A percentile compares a stretch with the other conserved stretches of the same genome.
These are phyloP conservation scores for Idaea dimidiata DNA, from an alignment of 2,888 invertebrate genomes.

Conservation along the genomic window DNA sequence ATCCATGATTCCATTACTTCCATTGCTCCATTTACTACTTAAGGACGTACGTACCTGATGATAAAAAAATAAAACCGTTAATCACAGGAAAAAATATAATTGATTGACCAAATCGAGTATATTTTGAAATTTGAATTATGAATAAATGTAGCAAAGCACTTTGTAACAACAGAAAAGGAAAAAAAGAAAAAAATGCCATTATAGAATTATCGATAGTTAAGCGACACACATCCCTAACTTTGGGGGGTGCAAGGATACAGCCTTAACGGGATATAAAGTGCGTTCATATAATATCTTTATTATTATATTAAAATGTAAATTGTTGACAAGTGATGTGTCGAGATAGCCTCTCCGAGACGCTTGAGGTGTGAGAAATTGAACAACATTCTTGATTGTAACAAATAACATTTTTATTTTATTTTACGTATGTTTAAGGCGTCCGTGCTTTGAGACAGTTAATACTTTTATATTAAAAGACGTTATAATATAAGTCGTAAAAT, in stretches of 20 bases:
- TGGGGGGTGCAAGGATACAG: conserved; percentile 23
- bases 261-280: conserved; percentile 42
- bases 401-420: background rate
- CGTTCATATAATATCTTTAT: conserved; percentile 45
- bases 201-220: conserved; percentile 14
- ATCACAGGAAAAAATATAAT: no score
- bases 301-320: conserved; percentile 60
- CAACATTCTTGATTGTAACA: conserved; percentile 11
- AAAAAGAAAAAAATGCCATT: background rate
- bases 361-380: conserved; percentile 22
- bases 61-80: no score
- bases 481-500: no score
- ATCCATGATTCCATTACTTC: no score
- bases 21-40: no score
- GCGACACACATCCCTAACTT: conserved; percentile 13
- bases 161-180: background rate
- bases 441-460: no score
- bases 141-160: no score
- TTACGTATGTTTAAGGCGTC: no score
- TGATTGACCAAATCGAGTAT: no score
- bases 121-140: no score
- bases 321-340: conserved; percentile 47
- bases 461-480: no score
- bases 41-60: no score
- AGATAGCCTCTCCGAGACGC: conserved; percentile 18